Evolutionary conservation across 1,140 invertebrate species (phyloP).

Genomic region (Pachyrhynchus sulphureomaculatus): DNA sequence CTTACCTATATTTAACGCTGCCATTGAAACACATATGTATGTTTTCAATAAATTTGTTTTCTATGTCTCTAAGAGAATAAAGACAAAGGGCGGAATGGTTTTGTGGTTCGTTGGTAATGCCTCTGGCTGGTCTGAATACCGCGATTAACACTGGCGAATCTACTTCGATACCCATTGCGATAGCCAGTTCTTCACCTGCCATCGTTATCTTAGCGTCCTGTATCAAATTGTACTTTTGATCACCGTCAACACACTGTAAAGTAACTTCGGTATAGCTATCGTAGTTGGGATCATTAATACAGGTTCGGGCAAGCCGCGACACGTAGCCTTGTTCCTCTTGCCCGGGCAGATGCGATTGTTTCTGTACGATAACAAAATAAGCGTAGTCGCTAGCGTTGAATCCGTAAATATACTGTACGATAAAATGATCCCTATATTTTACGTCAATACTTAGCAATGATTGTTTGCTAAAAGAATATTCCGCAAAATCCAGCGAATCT

Average conservation of each 20-base stretch:
- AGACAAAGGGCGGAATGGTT: constrained; percentile 81
- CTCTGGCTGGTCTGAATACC: constrained; percentile 80
- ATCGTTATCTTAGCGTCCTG: constrained; percentile 85
- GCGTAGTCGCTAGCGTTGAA: constrained; percentile 93
- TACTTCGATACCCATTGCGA: constrained; percentile 72
- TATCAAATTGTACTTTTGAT: constrained; percentile 81
- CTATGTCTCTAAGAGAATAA: constrained; percentile 84
- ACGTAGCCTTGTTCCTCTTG: constrained; percentile 89
- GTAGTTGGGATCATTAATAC: constrained; percentile 91
- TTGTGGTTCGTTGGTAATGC: constrained; percentile 76
- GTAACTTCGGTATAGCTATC: constrained; percentile 95
- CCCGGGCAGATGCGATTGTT: constrained; percentile 82
- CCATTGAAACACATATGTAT: constrained; percentile 97
- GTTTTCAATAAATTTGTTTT: constrained; percentile 92
- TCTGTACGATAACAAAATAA: constrained; percentile 94
- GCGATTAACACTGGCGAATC: constrained; percentile 79
- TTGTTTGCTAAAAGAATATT: constrained; percentile 83
- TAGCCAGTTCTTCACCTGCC: constrained; percentile 78
- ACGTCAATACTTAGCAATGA: constrained; percentile 89
- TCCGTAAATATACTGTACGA: constrained; percentile 93
- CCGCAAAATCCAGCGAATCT: constrained; percentile 74
- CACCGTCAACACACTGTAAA: constrained; percentile 71
- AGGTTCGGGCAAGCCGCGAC: constrained; percentile 85
- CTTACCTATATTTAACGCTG: constrained; percentile 71
- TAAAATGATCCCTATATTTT: constrained; percentile 90